These are phyloP conservation scores for Drosophila varians DNA, from an alignment of 1,140 invertebrate genomes.

Conservation along the genomic window DNA sequence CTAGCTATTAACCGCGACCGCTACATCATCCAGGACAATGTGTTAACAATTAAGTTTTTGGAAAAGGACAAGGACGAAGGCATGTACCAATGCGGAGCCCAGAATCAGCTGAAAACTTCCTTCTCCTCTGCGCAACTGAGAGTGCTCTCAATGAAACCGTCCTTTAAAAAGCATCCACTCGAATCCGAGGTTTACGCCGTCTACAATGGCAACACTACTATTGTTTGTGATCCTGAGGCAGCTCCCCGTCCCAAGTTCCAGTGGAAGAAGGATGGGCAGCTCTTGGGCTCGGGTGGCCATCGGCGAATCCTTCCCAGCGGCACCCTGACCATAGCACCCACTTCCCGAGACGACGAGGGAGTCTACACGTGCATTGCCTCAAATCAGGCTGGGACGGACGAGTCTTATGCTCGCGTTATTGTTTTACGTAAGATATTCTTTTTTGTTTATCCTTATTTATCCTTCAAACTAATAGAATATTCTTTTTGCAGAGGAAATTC, in stretches of 20 bases:
- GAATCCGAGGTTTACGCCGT: constrained; percentile 95
- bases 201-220: constrained; percentile 95
- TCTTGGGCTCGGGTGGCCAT: constrained; percentile 91
- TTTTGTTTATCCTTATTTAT: not conserved
- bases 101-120: constrained; percentile 93
- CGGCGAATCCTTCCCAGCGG: constrained; percentile 92
- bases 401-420: constrained; percentile 91
- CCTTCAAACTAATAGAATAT: not conserved
- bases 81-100: constrained; percentile 98
- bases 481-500: constrained; percentile 86
- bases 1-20: constrained; percentile 89
- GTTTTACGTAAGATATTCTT: constrained; percentile 90
- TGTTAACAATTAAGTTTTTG: constrained; percentile 91
- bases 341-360: constrained; percentile 94
- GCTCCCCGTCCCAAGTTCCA: constrained; percentile 94
- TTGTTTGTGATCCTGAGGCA: constrained; percentile 96
- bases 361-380: constrained; percentile 94
- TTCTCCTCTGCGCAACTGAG: constrained; percentile 95
- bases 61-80: constrained; percentile 92
- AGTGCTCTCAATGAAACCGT: constrained; percentile 93
- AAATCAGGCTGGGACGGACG: constrained; percentile 92
- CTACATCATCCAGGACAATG: constrained; percentile 93
- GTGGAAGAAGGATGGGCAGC: constrained; percentile 95
- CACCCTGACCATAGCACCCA: constrained; percentile 93
- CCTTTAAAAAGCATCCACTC: constrained; percentile 95